Evolutionary conservation across 1,140 invertebrate species (phyloP).

Genomic region (Saccostrea echinata): DNA sequence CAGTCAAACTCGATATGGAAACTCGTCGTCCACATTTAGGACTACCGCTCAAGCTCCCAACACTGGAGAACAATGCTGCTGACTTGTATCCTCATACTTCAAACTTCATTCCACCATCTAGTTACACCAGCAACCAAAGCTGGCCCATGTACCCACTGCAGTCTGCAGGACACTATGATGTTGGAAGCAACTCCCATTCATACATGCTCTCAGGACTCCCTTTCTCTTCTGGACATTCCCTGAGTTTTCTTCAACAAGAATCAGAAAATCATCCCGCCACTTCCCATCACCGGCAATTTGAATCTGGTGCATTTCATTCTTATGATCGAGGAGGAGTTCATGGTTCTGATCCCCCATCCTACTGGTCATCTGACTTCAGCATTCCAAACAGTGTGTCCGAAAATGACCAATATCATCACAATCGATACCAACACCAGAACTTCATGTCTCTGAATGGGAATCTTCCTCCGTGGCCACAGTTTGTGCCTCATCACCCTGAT

Average conservation of each 20-base stretch:
- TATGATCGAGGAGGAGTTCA: conserved; percentile 7
- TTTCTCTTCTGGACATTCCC: neutral
- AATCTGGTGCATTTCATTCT: conserved; percentile 6
- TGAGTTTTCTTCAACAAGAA: conserved; percentile 24
- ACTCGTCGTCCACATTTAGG: conserved; percentile 13
- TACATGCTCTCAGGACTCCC: conserved; percentile 28
- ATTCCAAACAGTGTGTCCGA: neutral
- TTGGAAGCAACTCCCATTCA: neutral
- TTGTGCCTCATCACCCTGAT: conserved; percentile 8
- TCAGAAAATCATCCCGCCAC: neutral
- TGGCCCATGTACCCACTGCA: conserved; percentile 8
- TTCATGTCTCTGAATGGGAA: conserved; percentile 5
- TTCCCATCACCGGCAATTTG: conserved; percentile 20
- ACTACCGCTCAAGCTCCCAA: conserved; percentile 18
- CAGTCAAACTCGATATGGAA: conserved; percentile 40
- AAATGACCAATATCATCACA: conserved; percentile 5
- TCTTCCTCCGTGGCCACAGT: neutral
- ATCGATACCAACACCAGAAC: conserved; percentile 8
- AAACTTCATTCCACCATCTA: neutral
- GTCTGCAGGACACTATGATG: neutral
- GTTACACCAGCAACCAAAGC: conserved; percentile 3
- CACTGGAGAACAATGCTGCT: conserved; percentile 24
- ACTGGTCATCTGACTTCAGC: conserved; percentile 26
- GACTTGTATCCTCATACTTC: conserved; percentile 2
- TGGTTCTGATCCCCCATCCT: neutral